Base-by-base conservation (phyloP, 2,797 vertebrate species). In the Gouania willdenowi region DNA sequence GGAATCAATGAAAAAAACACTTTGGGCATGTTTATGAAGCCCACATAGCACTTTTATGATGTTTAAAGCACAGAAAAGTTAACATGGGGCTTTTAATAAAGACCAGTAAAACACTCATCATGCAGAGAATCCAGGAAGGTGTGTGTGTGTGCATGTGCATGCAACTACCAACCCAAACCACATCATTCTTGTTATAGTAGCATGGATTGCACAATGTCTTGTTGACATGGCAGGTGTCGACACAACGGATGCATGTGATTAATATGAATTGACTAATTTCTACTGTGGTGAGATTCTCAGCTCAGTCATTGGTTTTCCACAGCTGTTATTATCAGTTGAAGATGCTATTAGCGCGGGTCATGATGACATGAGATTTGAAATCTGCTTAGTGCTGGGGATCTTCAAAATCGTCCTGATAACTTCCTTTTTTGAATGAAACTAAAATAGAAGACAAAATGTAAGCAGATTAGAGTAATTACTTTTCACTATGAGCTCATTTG, bases 251-350 rank as follows among this genome's bases (percentile, higher is more conserved):
- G 14, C 62, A 67, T 53, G 50, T 62, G 62, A 59, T 42, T 56
- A 75, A 75, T 61, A 44, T 41, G 47, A 62, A 77, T 58, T 77
- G 70, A 73, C 73, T 78, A 58, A 50, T 73, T 69, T 58, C 46
- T 57, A 25, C 64, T 64, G 55, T 68, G 65, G 48, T 51, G 44
- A 35, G 40, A 60, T 36, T 54, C 35, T 25, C 26, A 58, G 39
- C 42, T 59, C 74, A 55, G 66, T 71, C 73, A 59, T 52, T 41
- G 33, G 35, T 56, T 62, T 55, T 57, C 53, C 22, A 33, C 26
- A 50, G 64, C 31, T 66, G 31, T 18, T 47, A 26, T 47, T 12
- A 24, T 47, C 35, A 5, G 28, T 61, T 59, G 45, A n/a, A 40
- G 46, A 52, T 41, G 50, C 64, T 47, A 56, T 61, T 42, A 66